Conservation (phyloP, 2,113 vertebrate genomes). For the Spheniscus mendiculus region DNA sequence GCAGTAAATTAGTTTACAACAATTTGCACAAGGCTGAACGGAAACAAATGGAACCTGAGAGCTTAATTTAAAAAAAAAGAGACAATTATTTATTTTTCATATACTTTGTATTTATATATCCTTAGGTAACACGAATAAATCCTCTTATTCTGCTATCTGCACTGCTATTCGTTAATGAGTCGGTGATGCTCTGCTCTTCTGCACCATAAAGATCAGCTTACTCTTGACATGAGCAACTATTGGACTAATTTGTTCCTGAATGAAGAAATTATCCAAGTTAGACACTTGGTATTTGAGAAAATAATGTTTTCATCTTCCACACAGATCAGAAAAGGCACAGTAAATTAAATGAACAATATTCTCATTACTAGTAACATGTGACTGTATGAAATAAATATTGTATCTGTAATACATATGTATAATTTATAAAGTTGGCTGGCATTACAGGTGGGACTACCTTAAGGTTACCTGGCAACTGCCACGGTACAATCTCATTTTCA, state of each 20-base stretch:
- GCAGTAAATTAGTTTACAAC: not conserved
- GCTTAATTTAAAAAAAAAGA: not conserved
- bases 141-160: not conserved
- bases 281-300: not conserved
- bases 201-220: not conserved
- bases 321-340: not conserved
- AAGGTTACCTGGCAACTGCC: slow-evolving; percentile 21
- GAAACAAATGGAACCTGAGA: not conserved
- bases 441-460: not conserved
- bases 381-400: not conserved
- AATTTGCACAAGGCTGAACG: not conserved
- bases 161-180: not conserved
- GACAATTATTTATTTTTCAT: not conserved
- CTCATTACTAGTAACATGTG: not conserved
- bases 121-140: not conserved
- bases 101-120: not conserved
- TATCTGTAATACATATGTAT: not conserved
- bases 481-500: not conserved
- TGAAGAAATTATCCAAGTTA: not conserved
- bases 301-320: not conserved
- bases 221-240: not conserved
- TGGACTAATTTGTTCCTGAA: not conserved
- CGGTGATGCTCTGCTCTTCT: not conserved
- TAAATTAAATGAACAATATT: not conserved
- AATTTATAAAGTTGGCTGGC: not conserved